Evolutionary conservation across 2,113 vertebrate genomes (phyloP).

Genomic region (Toxotes jaculatrix): DNA sequence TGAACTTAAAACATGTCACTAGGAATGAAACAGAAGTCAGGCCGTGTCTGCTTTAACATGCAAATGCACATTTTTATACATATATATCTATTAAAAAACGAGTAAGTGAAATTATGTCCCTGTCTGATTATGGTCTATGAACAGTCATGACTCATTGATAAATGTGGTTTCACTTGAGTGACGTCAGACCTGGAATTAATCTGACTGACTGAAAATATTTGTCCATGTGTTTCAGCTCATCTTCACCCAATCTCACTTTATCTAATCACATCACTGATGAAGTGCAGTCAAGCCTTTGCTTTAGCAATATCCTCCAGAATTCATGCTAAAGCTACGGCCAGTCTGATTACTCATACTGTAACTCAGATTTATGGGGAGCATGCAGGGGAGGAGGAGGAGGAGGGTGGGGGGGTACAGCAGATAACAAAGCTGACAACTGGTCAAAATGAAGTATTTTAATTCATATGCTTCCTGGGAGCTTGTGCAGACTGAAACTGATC

Average conservation of each 20-base stretch:
- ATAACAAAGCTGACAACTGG: not conserved
- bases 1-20: not conserved
- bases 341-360: not conserved
- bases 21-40: not conserved
- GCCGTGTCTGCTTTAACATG: not conserved
- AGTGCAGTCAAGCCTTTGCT: not conserved
- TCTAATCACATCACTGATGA: not conserved
- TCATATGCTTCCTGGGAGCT: not conserved
- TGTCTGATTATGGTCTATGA: not conserved
- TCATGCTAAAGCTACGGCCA: not conserved
- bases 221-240: not conserved
- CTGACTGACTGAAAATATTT: conserved; percentile 3
- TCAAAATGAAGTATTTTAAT: not conserved
- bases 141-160: conserved; percentile 50
- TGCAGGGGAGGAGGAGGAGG: not conserved
- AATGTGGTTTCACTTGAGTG: conserved; percentile 74
- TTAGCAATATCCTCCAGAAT: not conserved
- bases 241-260: not conserved
- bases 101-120: not conserved
- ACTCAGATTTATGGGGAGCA: not conserved
- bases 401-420: not conserved
- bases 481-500: not conserved
- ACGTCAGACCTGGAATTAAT: conserved; percentile 56
- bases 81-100: not conserved
- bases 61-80: not conserved